Conservation (phyloP, 2,113 vertebrate species). For the Haliaeetus leucogaster region DNA sequence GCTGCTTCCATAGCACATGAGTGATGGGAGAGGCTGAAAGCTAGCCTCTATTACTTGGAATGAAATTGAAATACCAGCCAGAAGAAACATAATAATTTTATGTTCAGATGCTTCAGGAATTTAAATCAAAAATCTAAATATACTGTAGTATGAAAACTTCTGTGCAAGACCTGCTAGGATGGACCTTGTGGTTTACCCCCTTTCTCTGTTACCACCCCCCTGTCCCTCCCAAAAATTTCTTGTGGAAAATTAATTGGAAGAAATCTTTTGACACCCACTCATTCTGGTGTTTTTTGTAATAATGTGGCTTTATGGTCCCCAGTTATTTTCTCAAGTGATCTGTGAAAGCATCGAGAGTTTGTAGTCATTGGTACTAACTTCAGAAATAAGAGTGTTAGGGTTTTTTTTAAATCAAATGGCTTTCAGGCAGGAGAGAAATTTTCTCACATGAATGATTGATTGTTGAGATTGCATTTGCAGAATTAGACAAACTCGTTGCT, state of each 20-base stretch:
- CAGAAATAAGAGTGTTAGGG: background rate
- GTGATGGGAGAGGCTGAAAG: background rate
- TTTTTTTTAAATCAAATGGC: background rate
- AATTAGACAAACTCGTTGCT: background rate
- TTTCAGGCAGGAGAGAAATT: background rate
- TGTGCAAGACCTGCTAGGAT: background rate
- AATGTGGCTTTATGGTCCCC: background rate
- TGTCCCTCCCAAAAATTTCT: background rate
- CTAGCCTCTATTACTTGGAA: background rate
- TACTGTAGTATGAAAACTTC: background rate
- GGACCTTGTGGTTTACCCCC: rapidly evolving
- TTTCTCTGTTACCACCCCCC: background rate
- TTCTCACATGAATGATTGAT: background rate
- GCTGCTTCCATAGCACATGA: background rate
- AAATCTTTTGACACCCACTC: background rate
- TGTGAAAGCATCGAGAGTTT: background rate
- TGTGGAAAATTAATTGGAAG: background rate
- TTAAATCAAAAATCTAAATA: background rate
- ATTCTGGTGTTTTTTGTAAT: background rate
- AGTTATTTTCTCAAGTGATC: background rate
- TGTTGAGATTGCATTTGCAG: background rate
- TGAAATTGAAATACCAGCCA: background rate
- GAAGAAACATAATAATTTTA: background rate
- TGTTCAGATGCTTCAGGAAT: background rate
- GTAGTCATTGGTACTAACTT: background rate